phyloP scores from a whole-genome alignment of 2,888 invertebrate genomes.

The Nebria brevicollis region DNA sequence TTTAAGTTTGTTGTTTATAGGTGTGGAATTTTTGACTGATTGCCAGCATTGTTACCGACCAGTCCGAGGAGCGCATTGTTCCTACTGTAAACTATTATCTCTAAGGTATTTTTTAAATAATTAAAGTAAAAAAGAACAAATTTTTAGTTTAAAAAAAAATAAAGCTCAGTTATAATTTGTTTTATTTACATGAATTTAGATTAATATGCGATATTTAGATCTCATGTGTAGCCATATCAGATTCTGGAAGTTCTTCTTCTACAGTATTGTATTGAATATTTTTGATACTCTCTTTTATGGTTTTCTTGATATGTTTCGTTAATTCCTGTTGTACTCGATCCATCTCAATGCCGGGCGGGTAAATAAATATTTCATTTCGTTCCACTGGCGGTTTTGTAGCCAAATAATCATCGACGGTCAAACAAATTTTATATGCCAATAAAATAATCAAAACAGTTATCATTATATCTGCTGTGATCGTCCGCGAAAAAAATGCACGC shows the following conservation, averaged over 20 bases:
- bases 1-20: conserved; percentile 58
- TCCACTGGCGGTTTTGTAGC: not conserved
- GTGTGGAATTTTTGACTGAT: conserved; percentile 79
- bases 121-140: not conserved
- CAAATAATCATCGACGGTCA: not conserved
- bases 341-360: not conserved
- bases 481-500: not conserved
- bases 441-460: not conserved
- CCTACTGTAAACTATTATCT: conserved; percentile 76
- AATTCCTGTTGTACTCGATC: not conserved
- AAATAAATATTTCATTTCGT: not conserved
- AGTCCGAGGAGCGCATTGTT: conserved; percentile 76
- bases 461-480: not conserved
- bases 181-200: not conserved
- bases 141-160: not conserved
- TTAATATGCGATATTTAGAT: not conserved
- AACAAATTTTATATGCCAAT: not conserved
- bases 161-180: not conserved
- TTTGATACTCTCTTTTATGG: not conserved
- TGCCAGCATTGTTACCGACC: conserved; percentile 77
- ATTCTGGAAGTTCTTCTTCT: no score
- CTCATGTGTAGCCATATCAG: no score
- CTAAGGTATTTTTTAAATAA: conserved; percentile 62
- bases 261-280: not conserved
- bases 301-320: not conserved